Evolutionary conservation across 2,797 vertebrate genomes (phyloP).

Genomic region (Helostoma temminkii): DNA sequence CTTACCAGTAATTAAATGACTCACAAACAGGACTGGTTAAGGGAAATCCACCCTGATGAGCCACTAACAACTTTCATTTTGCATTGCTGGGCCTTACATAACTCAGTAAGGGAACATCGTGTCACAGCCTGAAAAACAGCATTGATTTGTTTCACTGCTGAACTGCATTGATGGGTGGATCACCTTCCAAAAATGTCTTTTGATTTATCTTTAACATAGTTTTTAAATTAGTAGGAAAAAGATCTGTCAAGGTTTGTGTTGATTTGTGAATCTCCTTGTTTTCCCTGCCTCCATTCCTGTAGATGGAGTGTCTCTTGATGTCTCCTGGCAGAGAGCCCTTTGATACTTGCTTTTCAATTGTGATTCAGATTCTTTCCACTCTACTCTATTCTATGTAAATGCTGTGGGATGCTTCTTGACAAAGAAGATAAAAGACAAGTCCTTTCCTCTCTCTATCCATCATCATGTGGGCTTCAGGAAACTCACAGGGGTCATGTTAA

Average conservation of each 20-base stretch:
- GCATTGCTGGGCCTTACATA: constrained; percentile 45
- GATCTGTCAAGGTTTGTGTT: constrained; percentile 54
- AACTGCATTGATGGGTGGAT: constrained; percentile 45
- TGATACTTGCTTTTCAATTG: constrained; percentile 46
- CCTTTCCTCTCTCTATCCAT: constrained; percentile 16
- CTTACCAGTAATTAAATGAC: constrained; percentile 38
- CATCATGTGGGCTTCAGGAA: constrained; percentile 35
- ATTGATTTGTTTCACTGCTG: constrained; percentile 55
- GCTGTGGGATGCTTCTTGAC: constrained; percentile 31
- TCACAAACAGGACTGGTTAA: constrained; percentile 34
- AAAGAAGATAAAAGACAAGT: constrained; percentile 33
- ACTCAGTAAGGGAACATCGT: constrained; percentile 66
- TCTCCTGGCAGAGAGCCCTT: constrained; percentile 50
- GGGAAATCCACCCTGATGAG: constrained; percentile 58
- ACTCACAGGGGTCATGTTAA: constrained; percentile 38
- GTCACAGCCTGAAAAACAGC: constrained; percentile 54
- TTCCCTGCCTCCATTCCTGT: constrained; percentile 28
- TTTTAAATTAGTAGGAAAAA: constrained; percentile 38
- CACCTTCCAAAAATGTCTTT: constrained; percentile 40
- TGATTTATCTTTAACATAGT: constrained; percentile 41
- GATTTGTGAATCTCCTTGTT: constrained; percentile 41
- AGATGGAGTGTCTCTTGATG: constrained; percentile 56
- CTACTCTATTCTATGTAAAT: constrained; percentile 29
- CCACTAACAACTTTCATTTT: constrained; percentile 44
- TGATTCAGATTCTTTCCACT: constrained; percentile 43